These are phyloP conservation scores for Cochlearius cochlearius DNA, from an alignment of 2,113 vertebrate species.

Conservation along the genomic window DNA sequence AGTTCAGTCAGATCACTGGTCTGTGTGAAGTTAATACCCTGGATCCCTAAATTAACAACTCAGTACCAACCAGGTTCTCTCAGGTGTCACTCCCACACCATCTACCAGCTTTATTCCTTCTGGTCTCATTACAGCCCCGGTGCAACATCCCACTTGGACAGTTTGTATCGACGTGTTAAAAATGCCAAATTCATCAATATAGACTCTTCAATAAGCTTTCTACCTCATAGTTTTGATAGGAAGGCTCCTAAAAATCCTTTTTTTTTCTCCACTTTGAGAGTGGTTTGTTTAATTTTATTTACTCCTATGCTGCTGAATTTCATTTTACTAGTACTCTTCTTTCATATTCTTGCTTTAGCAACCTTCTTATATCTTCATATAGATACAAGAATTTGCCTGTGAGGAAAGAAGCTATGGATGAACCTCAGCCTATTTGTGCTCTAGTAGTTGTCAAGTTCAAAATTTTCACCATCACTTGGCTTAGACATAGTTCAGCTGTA, in stretches of 20 bases:
- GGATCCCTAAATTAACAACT: not conserved
- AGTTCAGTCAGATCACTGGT: not conserved
- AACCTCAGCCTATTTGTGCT: not conserved
- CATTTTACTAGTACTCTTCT: not conserved
- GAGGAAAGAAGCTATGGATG: not conserved
- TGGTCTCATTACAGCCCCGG: not conserved
- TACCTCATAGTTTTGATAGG: not conserved
- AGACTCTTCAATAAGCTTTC: not conserved
- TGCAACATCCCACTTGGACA: not conserved
- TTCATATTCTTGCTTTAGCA: not conserved
- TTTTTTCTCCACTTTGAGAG: not conserved
- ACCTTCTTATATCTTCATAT: not conserved
- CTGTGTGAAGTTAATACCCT: not conserved
- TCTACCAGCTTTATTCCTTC: not conserved
- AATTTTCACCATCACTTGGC: not conserved
- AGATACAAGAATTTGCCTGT: not conserved
- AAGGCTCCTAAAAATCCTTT: not conserved
- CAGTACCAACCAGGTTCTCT: not conserved
- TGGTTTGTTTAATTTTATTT: not conserved
- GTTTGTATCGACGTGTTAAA: not conserved
- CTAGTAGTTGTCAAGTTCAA: not conserved
- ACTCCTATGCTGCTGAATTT: not conserved
- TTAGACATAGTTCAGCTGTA: rapidly evolving
- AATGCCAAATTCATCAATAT: not conserved
- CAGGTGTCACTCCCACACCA: not conserved